Evolutionary conservation across 2,113 vertebrate species (phyloP).

Genomic region (Butorides virescens): DNA sequence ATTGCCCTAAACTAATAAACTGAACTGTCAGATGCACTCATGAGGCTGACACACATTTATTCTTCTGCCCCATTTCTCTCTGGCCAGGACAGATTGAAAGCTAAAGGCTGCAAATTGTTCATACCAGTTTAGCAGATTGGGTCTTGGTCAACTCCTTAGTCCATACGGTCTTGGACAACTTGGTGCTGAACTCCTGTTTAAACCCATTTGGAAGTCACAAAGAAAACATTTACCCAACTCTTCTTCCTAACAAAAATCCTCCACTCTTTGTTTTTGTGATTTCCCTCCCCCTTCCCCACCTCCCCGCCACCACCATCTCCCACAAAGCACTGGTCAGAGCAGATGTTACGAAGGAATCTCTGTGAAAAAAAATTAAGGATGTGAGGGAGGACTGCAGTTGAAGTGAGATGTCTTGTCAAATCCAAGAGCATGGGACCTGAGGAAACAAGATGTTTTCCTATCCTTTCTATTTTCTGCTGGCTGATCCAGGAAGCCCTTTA

Average conservation of each 20-base stretch:
- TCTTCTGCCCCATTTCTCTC: not conserved
- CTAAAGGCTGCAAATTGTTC: not conserved
- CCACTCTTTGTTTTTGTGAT: not conserved
- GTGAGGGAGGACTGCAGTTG: not conserved
- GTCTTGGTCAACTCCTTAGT: not conserved
- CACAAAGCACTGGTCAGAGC: not conserved
- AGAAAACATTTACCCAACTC: not conserved
- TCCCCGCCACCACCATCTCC: not conserved
- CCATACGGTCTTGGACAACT: not conserved
- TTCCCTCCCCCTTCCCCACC: not conserved
- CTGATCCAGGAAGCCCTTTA: not conserved
- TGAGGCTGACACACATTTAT: not conserved
- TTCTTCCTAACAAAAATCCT: not conserved
- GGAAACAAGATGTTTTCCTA: not conserved
- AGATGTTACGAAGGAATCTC: not conserved
- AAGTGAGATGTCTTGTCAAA: not conserved
- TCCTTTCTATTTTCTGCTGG: not conserved
- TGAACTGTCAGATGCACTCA: not conserved
- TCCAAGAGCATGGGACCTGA: not conserved
- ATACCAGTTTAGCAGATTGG: not conserved
- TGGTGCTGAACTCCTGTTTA: not conserved
- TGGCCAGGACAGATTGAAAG: not conserved
- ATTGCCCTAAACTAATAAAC: not conserved
- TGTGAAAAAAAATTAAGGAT: not conserved
- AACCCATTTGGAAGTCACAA: not conserved